Evolutionary conservation across 2,113 vertebrate species (phyloP).

Genomic region (Tretioscincus oriximinensis): DNA sequence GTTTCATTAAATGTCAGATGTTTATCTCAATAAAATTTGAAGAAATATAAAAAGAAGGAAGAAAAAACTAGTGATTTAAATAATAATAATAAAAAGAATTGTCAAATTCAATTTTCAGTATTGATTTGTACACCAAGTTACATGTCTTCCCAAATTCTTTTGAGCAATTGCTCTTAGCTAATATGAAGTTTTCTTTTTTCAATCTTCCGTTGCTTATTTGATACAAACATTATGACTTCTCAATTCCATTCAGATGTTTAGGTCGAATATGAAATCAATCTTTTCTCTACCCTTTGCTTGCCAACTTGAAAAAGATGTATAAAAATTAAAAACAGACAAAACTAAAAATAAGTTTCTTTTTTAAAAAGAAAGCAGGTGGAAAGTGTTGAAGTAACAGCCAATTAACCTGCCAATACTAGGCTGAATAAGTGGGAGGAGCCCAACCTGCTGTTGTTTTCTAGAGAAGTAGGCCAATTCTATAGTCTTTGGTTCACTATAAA

Average conservation of each 20-base stretch:
- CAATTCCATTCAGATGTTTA: background rate
- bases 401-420: constrained; percentile 13
- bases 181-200: background rate
- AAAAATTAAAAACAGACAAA: background rate
- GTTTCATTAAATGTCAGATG: constrained; percentile 78
- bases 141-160: background rate
- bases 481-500: constrained; percentile 6
- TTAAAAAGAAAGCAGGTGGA: background rate
- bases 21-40: constrained; percentile 46
- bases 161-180: background rate
- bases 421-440: constrained; percentile 35
- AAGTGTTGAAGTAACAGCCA: background rate
- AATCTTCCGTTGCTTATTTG: background rate
- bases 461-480: background rate
- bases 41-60: constrained; percentile 19
- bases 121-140: background rate
- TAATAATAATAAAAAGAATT: no score
- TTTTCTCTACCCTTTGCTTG: no score
- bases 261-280: background rate
- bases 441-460: constrained; percentile 22
- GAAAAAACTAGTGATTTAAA: constrained; percentile 20
- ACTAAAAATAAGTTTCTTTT: no score
- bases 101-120: constrained; percentile 5
- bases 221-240: background rate
- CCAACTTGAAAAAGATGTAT: background rate